These are phyloP conservation scores for Spheniscus humboldti DNA, from an alignment of 2,797 vertebrate species.

Conservation along the genomic window DNA sequence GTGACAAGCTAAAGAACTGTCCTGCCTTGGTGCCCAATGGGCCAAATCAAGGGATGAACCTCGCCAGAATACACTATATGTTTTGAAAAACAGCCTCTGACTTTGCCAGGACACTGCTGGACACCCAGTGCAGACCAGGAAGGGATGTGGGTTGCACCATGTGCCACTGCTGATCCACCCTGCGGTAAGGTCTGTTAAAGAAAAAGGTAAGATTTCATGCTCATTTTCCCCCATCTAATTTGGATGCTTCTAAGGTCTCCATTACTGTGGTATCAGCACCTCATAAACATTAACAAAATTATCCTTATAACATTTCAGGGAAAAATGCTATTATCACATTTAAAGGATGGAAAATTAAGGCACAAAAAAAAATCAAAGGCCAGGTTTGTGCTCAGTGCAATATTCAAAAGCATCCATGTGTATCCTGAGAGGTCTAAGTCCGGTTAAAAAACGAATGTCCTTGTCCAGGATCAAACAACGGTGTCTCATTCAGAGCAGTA, in stretches of 20 bases:
- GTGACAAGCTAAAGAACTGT: background rate
- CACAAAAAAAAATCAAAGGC: background rate
- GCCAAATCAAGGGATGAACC: background rate
- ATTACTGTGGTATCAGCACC: background rate
- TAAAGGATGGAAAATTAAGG: background rate
- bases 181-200: background rate
- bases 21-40: background rate
- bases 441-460: background rate
- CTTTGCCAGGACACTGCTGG: background rate
- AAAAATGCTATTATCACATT: background rate
- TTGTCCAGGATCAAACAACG: background rate
- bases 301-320: background rate
- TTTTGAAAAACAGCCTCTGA: background rate
- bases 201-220: background rate
- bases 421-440: background rate
- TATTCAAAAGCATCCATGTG: background rate
- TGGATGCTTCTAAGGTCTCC: background rate
- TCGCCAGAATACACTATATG: background rate
- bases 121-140: background rate
- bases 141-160: background rate
- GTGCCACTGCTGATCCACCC: background rate
- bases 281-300: background rate
- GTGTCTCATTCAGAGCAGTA: background rate
- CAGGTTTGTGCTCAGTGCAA: background rate
- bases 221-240: background rate